Evolutionary conservation across 2,888 invertebrate species (phyloP), one percentile per base, ranked within the genome.

Genomic region (Drosophila longiperda): DNA sequence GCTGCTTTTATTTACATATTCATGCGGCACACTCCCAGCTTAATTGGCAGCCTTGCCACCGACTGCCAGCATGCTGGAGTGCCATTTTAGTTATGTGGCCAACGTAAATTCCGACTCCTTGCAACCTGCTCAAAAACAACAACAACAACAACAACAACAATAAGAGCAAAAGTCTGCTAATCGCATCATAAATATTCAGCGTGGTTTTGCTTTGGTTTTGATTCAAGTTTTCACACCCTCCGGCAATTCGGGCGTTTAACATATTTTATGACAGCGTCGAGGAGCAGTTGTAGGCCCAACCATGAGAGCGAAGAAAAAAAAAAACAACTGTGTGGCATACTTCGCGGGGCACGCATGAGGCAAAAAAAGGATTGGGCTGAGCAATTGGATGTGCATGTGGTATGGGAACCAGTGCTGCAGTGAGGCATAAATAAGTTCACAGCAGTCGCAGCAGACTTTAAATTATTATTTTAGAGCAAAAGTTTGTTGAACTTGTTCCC

Each of bases 1-100:
- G 90, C 89, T 90, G 83, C 90, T 91, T 86, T 91, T 90, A 90
- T 91, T 90, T 91, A 87, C 91, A 90, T 88, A 87, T 89, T 82
- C 88, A 88, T 87, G 87, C 90, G 81, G 79, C 89, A 83, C 80
- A 78, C 89, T 80, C 73, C 79, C 78, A 73, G 87, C 81, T 86
- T 82, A 85, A 85, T 88, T 88, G 84, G 89, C 89, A 87, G 84
- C 72, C 82, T 78, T 69, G 65, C 70, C 55, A n/a, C 52, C 34
- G 50, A 38, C 59, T 38, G 48, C 34, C 36, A 29, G 61, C 34
- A 38, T 34, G 69, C 42, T 40, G 34, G 53, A 42, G 45, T 72
- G 57, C 61, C 60, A 55, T 57, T 71, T 72, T 72, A 65, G 65
- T 80, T 83, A 83, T 83, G 77, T 78, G 79, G 60, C 75, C 65